A percentile compares a stretch with the other conserved stretches of the same genome.
phyloP scores from a whole-genome alignment of 1,140 invertebrate species.

The Sweltsa coloradensis region DNA sequence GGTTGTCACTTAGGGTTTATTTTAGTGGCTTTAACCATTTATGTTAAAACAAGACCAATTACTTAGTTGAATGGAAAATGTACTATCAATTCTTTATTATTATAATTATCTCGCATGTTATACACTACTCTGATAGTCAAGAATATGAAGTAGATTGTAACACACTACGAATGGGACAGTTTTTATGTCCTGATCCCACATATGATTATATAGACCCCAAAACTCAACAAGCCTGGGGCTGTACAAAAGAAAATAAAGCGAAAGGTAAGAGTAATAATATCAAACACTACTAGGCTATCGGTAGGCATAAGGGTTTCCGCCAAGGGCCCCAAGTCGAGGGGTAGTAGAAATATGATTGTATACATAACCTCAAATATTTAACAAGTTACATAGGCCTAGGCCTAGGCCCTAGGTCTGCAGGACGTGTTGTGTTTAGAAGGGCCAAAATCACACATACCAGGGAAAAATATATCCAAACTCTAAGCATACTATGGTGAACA shows the following conservation, averaged over 20 bases:
- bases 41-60: too few relatives aligned
- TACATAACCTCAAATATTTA: too few relatives aligned
- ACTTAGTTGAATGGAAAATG: too few relatives aligned
- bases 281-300: slow-evolving; percentile 3
- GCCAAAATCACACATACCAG: not conserved
- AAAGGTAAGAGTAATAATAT: slow-evolving; percentile 40
- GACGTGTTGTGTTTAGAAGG: not conserved
- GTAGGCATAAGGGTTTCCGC: not conserved
- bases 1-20: too few relatives aligned
- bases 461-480: too few relatives aligned
- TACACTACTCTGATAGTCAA: too few relatives aligned
- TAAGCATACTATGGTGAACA: too few relatives aligned
- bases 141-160: slow-evolving; percentile 44
- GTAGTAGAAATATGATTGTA: too few relatives aligned
- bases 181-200: slow-evolving; percentile 66
- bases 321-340: too few relatives aligned
- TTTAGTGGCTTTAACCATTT: too few relatives aligned
- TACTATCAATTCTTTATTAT: too few relatives aligned
- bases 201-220: slow-evolving; percentile 70
- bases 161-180: slow-evolving; percentile 68
- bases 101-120: too few relatives aligned
- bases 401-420: not conserved
- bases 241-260: slow-evolving; percentile 64
- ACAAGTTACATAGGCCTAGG: not conserved
- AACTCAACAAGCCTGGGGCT: slow-evolving; percentile 79